phyloP scores from a whole-genome alignment of 2,113 vertebrate species.

The Orthonyx spaldingii region DNA sequence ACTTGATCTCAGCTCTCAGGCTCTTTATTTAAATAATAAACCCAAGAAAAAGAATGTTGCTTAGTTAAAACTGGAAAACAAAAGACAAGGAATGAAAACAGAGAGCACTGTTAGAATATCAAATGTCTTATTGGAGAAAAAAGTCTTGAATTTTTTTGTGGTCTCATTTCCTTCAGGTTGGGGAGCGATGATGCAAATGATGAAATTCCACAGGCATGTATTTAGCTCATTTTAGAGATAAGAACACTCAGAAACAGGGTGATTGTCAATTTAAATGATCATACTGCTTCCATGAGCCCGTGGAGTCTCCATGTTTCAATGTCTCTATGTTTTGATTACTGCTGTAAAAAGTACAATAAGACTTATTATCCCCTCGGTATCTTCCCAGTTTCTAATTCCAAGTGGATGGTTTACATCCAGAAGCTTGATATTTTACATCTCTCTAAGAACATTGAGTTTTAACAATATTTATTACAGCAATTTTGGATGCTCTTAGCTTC shows the following conservation, averaged over 20 bases:
- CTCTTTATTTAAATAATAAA: background rate
- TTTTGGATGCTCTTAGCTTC: background rate
- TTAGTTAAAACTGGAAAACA: background rate
- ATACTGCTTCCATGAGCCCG: background rate
- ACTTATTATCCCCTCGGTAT: background rate
- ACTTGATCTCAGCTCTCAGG: background rate
- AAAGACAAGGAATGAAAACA: background rate
- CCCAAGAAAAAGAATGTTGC: background rate
- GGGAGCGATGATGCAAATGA: background rate
- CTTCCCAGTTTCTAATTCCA: background rate
- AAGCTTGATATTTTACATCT: background rate
- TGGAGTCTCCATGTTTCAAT: background rate
- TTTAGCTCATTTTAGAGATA: background rate
- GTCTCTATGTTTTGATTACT: background rate
- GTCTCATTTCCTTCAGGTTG: background rate
- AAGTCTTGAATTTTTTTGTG: background rate
- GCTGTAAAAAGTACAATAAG: background rate
- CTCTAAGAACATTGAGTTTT: background rate
- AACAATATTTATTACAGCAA: background rate
- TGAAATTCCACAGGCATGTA: background rate
- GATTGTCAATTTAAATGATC: background rate
- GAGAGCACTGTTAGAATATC: background rate
- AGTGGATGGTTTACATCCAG: background rate
- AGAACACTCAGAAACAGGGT: background rate
- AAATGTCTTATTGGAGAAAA: background rate